phyloP scores from a whole-genome alignment of 35 echinoderm and acorn worm species.

The Heliocidaris tuberculata region DNA sequence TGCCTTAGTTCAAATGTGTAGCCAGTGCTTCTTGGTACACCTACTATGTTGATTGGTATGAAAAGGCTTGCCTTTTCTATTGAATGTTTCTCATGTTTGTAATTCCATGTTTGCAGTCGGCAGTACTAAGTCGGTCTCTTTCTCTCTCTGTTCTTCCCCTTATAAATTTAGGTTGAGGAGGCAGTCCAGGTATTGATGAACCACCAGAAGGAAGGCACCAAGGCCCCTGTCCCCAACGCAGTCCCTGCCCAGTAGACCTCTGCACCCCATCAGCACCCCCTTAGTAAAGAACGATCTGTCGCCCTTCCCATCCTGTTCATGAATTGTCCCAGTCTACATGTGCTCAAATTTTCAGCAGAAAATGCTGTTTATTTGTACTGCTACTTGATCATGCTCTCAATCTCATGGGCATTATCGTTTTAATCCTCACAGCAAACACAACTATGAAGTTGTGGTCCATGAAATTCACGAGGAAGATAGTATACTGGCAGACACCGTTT shows the following conservation, averaged over 20 bases:
- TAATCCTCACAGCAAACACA: not conserved
- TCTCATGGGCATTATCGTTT: not conserved
- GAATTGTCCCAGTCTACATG: not conserved
- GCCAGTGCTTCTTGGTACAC: no score
- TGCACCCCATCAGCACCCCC: not conserved
- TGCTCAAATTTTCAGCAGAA: not conserved
- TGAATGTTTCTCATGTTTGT: no score
- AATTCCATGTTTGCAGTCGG: no score
- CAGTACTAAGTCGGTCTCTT: not conserved
- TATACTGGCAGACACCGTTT: no score
- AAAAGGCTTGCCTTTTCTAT: no score
- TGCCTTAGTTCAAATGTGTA: no score
- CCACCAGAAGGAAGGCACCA: slow-evolving; percentile 47
- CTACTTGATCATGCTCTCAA: no score
- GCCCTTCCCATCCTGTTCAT: not conserved
- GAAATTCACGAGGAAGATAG: no score
- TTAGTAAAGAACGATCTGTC: not conserved
- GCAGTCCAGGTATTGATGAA: slow-evolving; percentile 44
- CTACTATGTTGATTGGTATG: no score
- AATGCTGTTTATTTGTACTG: not conserved
- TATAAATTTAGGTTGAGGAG: slow-evolving; percentile 14
- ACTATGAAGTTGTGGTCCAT: not conserved
- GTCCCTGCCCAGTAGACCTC: slow-evolving; percentile 5
- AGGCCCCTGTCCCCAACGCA: not conserved
- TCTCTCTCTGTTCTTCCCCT: not conserved